Conservation (phyloP, 64 coral and sea anemone genomes). For the Catalaphyllia jardinei region DNA sequence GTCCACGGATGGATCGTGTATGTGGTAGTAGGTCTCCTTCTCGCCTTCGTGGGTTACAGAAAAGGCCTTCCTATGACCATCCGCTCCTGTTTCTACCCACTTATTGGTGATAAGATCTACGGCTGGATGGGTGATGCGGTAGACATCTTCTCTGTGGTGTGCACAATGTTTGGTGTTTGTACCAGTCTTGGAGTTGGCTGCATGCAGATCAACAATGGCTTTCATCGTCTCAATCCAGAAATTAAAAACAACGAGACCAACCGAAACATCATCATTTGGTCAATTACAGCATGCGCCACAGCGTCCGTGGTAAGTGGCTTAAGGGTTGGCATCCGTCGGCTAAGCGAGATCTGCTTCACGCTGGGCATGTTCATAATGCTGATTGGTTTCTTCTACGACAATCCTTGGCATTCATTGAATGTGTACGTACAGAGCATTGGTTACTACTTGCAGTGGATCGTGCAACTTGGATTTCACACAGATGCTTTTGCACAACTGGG, state of each 20-base stretch:
- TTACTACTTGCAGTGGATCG: conserved; percentile 53
- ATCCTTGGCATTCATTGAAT: conserved; percentile 57
- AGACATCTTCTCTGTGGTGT: conserved; percentile 75
- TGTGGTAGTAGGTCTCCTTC: conserved; percentile 50
- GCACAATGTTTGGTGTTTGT: conserved; percentile 79
- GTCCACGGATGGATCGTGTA: conserved; percentile 63
- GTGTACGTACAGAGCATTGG: conserved; percentile 60
- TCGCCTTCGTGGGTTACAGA: conserved; percentile 53
- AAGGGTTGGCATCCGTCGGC: conserved; percentile 61
- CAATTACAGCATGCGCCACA: conserved; percentile 41
- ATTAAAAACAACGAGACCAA: conserved; percentile 1
- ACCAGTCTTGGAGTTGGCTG: conserved; percentile 75
- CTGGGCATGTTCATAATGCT: conserved; percentile 66
- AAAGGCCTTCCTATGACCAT: conserved; percentile 67
- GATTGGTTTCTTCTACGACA: conserved; percentile 24
- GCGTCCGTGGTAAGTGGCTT: conserved; percentile 54
- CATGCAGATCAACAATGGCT: conserved; percentile 53
- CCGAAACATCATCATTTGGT: conserved; percentile 62
- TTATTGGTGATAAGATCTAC: conserved; percentile 73
- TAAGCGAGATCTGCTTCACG: conserved; percentile 56
- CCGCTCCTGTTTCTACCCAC: conserved; percentile 62
- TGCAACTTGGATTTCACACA: conserved; percentile 69
- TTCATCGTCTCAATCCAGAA: conserved; percentile 35
- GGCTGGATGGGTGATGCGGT: conserved; percentile 64
- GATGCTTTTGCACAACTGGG: conserved; percentile 70